phyloP scores from a whole-genome alignment of 2,797 vertebrate species.

The Sarcophilus harrisii region DNA sequence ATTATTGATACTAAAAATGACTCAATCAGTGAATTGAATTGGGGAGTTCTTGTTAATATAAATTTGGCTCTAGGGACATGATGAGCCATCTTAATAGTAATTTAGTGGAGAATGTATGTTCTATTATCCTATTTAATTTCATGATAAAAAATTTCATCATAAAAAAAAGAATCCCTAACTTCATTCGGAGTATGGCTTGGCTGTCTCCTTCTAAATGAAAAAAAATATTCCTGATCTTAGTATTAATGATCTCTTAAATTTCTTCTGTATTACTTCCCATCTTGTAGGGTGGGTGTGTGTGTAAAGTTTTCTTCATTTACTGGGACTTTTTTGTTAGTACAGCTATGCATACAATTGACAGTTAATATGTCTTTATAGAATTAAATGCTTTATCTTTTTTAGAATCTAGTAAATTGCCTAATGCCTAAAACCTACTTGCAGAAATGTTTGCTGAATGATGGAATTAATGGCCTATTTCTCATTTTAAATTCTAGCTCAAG shows the following conservation, averaged over 20 bases:
- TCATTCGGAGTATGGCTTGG: neutral
- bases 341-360: neutral
- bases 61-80: neutral
- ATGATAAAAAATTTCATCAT: no score
- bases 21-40: neutral
- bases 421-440: neutral
- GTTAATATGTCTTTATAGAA: neutral
- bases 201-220: neutral
- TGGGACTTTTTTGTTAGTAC: neutral
- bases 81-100: neutral
- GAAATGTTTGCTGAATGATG: neutral
- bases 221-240: neutral
- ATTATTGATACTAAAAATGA: neutral
- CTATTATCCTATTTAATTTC: neutral
- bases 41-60: neutral
- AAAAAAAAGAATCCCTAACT: neutral
- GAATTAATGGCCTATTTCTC: neutral
- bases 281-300: no score
- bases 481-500: neutral
- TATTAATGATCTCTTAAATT: neutral
- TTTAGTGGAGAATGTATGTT: neutral
- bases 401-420: neutral
- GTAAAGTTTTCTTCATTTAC: neutral
- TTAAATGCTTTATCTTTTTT: neutral
- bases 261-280: neutral